A percentile compares a stretch with the other conserved stretches of the same genome.
Conservation (phyloP, 2,888 invertebrate genomes). For the Drosophila stalkeri region DNA sequence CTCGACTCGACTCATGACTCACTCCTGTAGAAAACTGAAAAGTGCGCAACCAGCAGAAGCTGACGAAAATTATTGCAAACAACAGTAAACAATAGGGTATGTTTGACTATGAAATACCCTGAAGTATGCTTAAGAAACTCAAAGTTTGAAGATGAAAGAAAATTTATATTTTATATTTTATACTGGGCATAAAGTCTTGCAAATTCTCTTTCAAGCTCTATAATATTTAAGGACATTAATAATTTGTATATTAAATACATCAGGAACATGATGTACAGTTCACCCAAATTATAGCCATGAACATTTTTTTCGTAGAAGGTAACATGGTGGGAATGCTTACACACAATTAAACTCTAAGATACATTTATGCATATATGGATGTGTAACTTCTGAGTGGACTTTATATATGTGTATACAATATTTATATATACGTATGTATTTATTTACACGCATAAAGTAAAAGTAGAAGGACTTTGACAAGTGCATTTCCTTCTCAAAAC, state of each 20-base stretch:
- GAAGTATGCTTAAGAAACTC: background rate
- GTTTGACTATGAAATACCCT: background rate
- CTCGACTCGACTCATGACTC: slow-evolving; percentile 5
- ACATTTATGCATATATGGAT: too few relatives aligned
- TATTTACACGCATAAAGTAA: background rate
- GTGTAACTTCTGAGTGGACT: too few relatives aligned
- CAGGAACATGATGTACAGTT: too few relatives aligned
- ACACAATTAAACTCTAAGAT: too few relatives aligned
- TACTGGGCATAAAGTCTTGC: background rate
- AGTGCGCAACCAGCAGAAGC: slow-evolving; percentile 49
- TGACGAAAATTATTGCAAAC: background rate
- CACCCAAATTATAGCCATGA: too few relatives aligned
- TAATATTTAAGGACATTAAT: too few relatives aligned
- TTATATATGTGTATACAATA: background rate
- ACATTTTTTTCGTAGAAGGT: too few relatives aligned
- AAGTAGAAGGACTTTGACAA: slow-evolving; percentile 35
- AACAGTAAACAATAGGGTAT: background rate
- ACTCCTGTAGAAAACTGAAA: slow-evolving; percentile 19
- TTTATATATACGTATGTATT: background rate
- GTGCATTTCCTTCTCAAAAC: slow-evolving; percentile 59
- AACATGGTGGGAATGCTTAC: too few relatives aligned
- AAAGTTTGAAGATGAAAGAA: background rate
- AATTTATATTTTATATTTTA: background rate
- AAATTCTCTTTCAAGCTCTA: background rate
- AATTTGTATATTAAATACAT: too few relatives aligned